phyloP scores from a whole-genome alignment of 1,140 invertebrate species.

The Aphelenchoides besseyi region DNA sequence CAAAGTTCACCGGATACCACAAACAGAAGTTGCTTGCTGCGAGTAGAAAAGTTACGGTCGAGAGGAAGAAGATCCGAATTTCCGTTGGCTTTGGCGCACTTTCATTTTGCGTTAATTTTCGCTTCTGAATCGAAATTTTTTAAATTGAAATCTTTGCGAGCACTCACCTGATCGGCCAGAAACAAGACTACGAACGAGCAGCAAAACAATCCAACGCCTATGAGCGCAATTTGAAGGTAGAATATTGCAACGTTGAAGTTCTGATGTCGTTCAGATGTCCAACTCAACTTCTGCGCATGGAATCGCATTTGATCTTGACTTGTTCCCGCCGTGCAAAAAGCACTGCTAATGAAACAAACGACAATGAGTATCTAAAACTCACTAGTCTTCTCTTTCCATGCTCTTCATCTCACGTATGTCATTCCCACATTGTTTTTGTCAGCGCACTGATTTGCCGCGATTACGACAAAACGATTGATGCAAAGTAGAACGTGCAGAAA shows the following conservation, averaged over 20 bases:
- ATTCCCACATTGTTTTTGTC: background rate
- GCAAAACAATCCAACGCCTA: constrained; percentile 5
- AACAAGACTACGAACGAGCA: constrained; percentile 1
- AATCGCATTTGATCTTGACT: constrained; percentile 19
- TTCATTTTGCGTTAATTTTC: background rate
- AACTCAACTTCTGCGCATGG: background rate
- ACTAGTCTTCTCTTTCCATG: background rate
- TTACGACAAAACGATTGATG: background rate
- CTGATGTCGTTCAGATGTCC: background rate
- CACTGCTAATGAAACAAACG: background rate
- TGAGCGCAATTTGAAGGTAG: constrained; percentile 6
- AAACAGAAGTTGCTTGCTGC: constrained; percentile 10
- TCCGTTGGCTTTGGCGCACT: constrained; percentile 7
- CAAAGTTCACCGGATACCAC: constrained; percentile 4
- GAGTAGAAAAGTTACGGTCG: constrained; percentile 7
- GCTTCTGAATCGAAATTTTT: background rate
- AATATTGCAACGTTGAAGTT: background rate
- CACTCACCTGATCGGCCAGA: constrained; percentile 1
- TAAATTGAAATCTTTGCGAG: background rate
- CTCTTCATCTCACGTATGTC: constrained; percentile 8
- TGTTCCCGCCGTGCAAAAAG: background rate
- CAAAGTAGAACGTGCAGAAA: constrained; percentile 12
- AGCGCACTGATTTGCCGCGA: background rate
- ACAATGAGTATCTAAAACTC: background rate
- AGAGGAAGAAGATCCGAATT: constrained; percentile 19